Conservation (phyloP, 2,797 vertebrate species). For the Lutjanus argentimaculatus region DNA sequence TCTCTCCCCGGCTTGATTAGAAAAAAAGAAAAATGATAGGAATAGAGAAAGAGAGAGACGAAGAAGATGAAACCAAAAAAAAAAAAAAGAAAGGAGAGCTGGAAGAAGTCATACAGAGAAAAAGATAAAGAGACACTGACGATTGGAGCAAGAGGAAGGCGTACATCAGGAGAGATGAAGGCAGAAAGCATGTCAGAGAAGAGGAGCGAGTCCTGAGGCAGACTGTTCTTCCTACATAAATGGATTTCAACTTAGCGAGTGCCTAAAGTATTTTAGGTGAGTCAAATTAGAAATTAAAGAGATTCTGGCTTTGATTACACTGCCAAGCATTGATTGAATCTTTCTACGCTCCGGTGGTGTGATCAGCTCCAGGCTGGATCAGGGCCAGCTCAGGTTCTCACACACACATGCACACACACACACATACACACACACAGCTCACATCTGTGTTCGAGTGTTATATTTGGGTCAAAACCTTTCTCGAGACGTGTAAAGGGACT, state of each 20-base stretch:
- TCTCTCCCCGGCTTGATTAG: neutral
- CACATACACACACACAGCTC: slow-evolving; percentile 13
- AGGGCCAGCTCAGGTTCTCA: neutral
- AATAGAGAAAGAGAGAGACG: neutral
- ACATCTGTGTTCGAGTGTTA: slow-evolving; percentile 8
- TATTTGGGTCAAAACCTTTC: slow-evolving; percentile 35
- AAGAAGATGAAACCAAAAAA: slow-evolving; percentile 9
- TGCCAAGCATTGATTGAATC: slow-evolving; percentile 54
- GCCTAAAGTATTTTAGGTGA: slow-evolving; percentile 58
- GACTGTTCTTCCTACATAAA: slow-evolving; percentile 48
- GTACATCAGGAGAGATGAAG: slow-evolving; percentile 7
- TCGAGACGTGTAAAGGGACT: neutral
- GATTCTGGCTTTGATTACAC: slow-evolving; percentile 56
- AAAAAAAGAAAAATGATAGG: neutral
- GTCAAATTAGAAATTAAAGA: slow-evolving; percentile 59
- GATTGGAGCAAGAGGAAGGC: neutral
- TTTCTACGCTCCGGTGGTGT: slow-evolving; percentile 5
- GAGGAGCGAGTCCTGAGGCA: slow-evolving; percentile 25
- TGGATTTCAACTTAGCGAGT: slow-evolving; percentile 43
- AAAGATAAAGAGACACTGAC: slow-evolving; percentile 12
- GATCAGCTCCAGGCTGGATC: slow-evolving; percentile 37
- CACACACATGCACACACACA: slow-evolving; percentile 21
- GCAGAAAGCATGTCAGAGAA: slow-evolving; percentile 26
- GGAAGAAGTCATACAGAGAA: neutral
- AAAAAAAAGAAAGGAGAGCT: neutral